Conservation (phyloP, 2,888 invertebrate genomes). For the Endotricha flammealis region DNA sequence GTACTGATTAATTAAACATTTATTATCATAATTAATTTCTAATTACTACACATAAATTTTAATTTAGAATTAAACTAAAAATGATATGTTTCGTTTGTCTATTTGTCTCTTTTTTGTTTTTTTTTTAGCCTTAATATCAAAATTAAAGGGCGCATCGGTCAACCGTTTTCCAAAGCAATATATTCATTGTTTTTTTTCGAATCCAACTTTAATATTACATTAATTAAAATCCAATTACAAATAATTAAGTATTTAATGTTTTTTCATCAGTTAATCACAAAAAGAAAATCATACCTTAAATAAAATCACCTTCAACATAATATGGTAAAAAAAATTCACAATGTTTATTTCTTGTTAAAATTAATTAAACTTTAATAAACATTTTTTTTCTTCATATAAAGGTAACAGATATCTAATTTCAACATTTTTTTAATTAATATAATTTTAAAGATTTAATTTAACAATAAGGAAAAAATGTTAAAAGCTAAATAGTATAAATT, state of each 20-base stretch:
- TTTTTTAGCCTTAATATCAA: constrained; percentile 36
- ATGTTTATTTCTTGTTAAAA: no score
- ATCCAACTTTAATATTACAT: constrained; percentile 32
- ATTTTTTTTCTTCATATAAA: no score
- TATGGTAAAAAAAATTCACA: no score
- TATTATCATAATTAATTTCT: constrained; percentile 28
- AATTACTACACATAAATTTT: constrained; percentile 32
- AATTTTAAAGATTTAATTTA: constrained; percentile 5
- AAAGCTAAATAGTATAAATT: constrained; percentile 6
- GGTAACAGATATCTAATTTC: no score
- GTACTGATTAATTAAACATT: constrained; percentile 43
- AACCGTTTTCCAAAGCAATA: constrained; percentile 59
- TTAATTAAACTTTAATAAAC: no score
- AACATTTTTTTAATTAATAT: constrained; percentile 11
- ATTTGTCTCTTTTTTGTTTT: constrained; percentile 37
- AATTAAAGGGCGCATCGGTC: constrained; percentile 54
- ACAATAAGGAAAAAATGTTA: constrained; percentile 17
- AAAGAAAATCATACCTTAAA: no score
- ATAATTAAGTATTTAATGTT: neutral
- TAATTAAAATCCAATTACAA: constrained; percentile 5
- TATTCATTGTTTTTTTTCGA: constrained; percentile 33
- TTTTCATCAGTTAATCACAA: no score
- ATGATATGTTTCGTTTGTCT: constrained; percentile 35
- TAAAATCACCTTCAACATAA: no score
- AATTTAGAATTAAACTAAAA: constrained; percentile 36